Evolutionary conservation across 1,140 invertebrate species (phyloP).

Genomic region (Macrobrachium nipponense): DNA sequence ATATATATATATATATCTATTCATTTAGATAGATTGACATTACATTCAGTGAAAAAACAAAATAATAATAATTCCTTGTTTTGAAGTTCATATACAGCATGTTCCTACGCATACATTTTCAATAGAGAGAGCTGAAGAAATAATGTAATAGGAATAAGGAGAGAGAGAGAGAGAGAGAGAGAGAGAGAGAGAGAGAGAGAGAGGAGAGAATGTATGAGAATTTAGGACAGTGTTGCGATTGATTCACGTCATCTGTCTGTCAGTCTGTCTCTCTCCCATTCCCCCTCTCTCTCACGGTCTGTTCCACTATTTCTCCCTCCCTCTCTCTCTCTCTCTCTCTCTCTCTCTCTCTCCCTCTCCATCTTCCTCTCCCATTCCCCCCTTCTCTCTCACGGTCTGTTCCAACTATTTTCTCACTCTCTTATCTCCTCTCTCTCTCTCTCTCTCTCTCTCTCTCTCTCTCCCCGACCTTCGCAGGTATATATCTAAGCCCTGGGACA

Average conservation of each 20-base stretch:
- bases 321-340: slow-evolving; percentile 7
- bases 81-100: too few species aligned
- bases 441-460: background rate
- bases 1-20: too few species aligned
- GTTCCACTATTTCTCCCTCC: background rate
- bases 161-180: slow-evolving; percentile 38
- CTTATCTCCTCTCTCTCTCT: background rate
- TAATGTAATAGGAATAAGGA: too few species aligned
- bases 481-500: too few species aligned
- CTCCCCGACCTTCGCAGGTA: too few species aligned
- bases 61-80: too few species aligned
- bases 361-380: background rate
- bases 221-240: too few species aligned
- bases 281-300: background rate
- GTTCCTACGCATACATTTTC: too few species aligned
- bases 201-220: slow-evolving; percentile 7
- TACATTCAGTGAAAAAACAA: too few species aligned
- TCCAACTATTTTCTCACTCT: background rate
- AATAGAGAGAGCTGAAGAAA: background rate
- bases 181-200: slow-evolving; percentile 38
- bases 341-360: slow-evolving; percentile 1
- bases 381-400: background rate
- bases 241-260: background rate
- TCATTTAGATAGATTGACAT: too few species aligned
- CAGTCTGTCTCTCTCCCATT: background rate